A percentile compares a stretch with the other conserved stretches of the same genome.
Evolutionary conservation across 2,888 invertebrate genomes (phyloP).

Genomic region (Danaus chrysippus): DNA sequence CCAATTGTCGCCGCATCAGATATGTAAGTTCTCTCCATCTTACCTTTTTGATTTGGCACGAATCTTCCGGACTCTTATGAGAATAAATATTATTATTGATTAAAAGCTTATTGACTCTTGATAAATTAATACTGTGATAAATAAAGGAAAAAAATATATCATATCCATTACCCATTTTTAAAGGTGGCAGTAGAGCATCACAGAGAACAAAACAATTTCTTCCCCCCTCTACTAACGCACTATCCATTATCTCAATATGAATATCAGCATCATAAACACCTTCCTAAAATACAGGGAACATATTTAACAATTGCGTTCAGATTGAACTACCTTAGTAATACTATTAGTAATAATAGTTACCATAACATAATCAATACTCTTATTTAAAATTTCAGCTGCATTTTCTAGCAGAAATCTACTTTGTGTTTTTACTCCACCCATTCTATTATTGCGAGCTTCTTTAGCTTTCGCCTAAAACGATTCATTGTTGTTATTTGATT

Average conservation of each 20-base stretch:
- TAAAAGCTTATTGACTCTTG: no score
- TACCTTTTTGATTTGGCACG: slow-evolving; percentile 64
- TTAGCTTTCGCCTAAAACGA: slow-evolving; percentile 79
- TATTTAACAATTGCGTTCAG: neutral
- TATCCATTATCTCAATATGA: slow-evolving; percentile 80
- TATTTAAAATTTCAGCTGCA: slow-evolving; percentile 78
- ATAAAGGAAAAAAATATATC: no score
- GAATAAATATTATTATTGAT: slow-evolving; percentile 1
- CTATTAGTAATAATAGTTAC: slow-evolving; percentile 43
- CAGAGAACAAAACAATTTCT: slow-evolving; percentile 81
- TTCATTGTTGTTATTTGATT: neutral
- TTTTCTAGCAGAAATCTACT: slow-evolving; percentile 85
- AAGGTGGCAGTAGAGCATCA: slow-evolving; percentile 82
- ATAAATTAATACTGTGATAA: no score
- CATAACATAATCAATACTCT: slow-evolving; percentile 77
- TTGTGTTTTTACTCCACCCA: slow-evolving; percentile 61
- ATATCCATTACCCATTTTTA: slow-evolving; percentile 78
- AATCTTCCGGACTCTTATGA: slow-evolving; percentile 81
- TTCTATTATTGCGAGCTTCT: slow-evolving; percentile 77
- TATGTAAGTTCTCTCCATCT: slow-evolving; percentile 79
- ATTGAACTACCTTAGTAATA: neutral
- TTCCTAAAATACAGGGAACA: slow-evolving; percentile 65
- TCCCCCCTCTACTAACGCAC: slow-evolving; percentile 81
- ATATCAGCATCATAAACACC: slow-evolving; percentile 84
- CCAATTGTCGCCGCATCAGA: slow-evolving; percentile 79